These are phyloP conservation scores for Dugesia japonica DNA, from an alignment of 2,888 invertebrate species.

Conservation along the genomic window DNA sequence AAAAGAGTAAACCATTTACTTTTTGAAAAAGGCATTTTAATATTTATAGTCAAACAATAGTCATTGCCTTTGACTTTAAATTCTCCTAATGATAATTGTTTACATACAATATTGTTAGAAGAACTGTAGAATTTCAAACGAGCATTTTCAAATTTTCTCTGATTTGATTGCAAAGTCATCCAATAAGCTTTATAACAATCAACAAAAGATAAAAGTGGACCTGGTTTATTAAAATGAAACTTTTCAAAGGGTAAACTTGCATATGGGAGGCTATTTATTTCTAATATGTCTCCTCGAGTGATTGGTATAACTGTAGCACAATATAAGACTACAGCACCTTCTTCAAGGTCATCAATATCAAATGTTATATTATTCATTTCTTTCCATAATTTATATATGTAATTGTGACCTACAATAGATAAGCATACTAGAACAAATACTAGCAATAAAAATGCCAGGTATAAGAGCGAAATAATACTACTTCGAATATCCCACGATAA, in stretches of 20 bases:
- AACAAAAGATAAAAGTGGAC: background rate
- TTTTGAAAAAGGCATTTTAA: background rate
- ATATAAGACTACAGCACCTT: background rate
- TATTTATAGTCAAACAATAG: background rate
- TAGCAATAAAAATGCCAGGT: background rate
- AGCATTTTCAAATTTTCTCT: background rate
- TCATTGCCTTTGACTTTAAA: background rate
- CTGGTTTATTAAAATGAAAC: background rate
- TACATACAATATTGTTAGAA: background rate
- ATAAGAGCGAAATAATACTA: background rate
- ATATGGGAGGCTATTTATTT: background rate
- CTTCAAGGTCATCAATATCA: background rate
- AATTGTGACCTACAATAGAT: background rate
- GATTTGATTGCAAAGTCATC: background rate
- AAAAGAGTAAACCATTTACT: background rate
- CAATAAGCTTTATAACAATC: constrained; percentile 6
- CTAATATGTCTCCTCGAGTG: background rate
- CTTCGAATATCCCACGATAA: background rate
- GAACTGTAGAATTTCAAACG: background rate
- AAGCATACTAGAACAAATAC: background rate
- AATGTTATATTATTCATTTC: background rate
- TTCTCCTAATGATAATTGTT: background rate
- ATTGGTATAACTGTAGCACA: background rate
- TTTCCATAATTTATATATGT: background rate
- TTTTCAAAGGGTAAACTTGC: background rate